Base-by-base conservation (phyloP, 2,888 invertebrate species). In the Drosophila acutilabella region DNA sequence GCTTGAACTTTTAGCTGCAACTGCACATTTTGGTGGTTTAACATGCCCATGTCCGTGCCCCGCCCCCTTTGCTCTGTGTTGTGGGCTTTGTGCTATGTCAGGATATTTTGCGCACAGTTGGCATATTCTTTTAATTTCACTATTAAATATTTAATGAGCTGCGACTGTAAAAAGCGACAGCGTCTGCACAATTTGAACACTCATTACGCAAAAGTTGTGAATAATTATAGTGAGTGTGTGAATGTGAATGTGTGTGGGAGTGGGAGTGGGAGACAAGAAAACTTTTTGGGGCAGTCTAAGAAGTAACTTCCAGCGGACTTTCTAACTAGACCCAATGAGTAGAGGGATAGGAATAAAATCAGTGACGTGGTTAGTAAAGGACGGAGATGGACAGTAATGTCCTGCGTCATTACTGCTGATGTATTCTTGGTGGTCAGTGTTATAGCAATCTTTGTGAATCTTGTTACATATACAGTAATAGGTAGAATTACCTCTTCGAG, bases 121-220 rank as follows among this genome's bases (percentile, higher is more conserved):
- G 83, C 87, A 87, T 67, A 84, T 86, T 86, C 84, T 85, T 85
- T 85, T 88, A 85, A 88, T 88, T 88, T 88, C 60, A 60, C 81
- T 84, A 88, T 84, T 84, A 83, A 84, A 84, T 84, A 84, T 84
- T 84, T 84, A 84, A 84, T 88, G 83, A 88, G 83, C 86, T 78
- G 71, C 84, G 69, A 68, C 62, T 71, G 50, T 50, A 50, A 58
- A 58, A 64, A 61, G 48, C 47, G 57, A 62, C 74, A 60, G 52
- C 68, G 62, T 78, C 67, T 56, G 65, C 81, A 68, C 18, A 74
- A 71, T 75, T 74, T 58, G 71, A 52, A 40, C 44, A 11, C 57
- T 36, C 13, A 80, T 83, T 80, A 80, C 76, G 61, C 64, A 64
- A 81, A 71, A 73, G 56, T 80, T 83, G 62, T 80, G 84, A 83